Evolutionary conservation across 2,888 invertebrate species (phyloP), one percentile per base, ranked within the genome.

Genomic region (Serripes groenlandicus): DNA sequence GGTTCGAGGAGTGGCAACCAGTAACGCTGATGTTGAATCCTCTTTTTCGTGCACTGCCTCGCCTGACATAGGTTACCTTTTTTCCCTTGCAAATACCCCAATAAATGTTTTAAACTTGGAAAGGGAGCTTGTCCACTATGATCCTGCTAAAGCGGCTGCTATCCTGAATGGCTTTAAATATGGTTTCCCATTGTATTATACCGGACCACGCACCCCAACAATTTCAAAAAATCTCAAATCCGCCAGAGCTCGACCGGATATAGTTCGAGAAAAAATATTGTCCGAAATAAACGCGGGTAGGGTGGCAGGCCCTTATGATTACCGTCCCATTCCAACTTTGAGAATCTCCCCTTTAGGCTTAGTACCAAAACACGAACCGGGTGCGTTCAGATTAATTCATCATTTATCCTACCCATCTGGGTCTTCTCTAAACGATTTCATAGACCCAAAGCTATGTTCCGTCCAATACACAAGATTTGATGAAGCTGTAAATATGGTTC

Each of bases 341-440:
- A 42, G 69, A 49, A 21, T 69, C 4, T 69, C 69, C 4, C 69
- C 69, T 5, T 23, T 69, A 9, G 69, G 69, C 4, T 18, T 69
- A 9, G 74, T 78, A 2, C 83, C 82, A 3, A 85, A 81, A 62
- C 72, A 78, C 37, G 5, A 30, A 18, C n/a, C 35, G 54, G 21
- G 62, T 66, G 49, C 21, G 60, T 23, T 30, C 75, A 35, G 79
- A 3, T 15, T 85, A 18, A 85, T 85, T n/a, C 78, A 78, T 18
- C 82, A 85, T 35, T 32, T 85, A 2, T 82, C 76, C 1, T 76
- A 79, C 35, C 79, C 82, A 1, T 7, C 3, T 9, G 78, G 78
- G 0, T 3, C 21, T 0, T 78, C 78, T 56, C 26, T 85, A 1
- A 85, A 85, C 58, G 85, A 85, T 66, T 81, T 69, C 35, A 81